Percentiles rank a stretch among this genome's conserved stretches.
These are phyloP conservation scores for Hirtodrosophila duncani DNA, from an alignment of 2,888 invertebrate species.

Conservation along the genomic window DNA sequence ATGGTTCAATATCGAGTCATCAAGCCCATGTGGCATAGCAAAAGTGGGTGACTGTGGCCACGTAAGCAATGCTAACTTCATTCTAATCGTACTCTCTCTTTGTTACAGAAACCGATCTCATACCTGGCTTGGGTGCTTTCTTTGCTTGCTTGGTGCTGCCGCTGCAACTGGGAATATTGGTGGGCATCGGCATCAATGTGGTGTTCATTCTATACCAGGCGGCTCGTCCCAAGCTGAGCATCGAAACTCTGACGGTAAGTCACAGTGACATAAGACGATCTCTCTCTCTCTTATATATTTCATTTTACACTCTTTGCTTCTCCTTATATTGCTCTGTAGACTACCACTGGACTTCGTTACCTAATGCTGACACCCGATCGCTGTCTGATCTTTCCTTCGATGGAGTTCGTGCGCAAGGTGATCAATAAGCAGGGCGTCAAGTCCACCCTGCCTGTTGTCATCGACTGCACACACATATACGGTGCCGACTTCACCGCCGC, in stretches of 20 bases:
- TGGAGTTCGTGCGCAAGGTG: conserved; percentile 91
- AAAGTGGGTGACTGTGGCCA: conserved; percentile 86
- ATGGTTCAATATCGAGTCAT: conserved; percentile 94
- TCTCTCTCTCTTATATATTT: background rate
- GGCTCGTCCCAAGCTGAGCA: conserved; percentile 89
- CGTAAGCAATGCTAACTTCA: background rate
- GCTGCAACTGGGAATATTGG: conserved; percentile 91
- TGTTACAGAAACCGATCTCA: conserved; percentile 90
- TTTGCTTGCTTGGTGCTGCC: conserved; percentile 89
- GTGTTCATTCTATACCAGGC: conserved; percentile 92
- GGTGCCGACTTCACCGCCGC: conserved; percentile 93
- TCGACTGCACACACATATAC: conserved; percentile 93
- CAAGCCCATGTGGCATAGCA: conserved; percentile 92
- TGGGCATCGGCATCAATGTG: conserved; percentile 90
- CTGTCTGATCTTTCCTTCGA: conserved; percentile 93
- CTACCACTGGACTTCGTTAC: conserved; percentile 85
- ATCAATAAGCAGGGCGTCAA: conserved; percentile 89
- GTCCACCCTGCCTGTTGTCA: conserved; percentile 86
- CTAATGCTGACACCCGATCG: conserved; percentile 91
- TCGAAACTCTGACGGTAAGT: conserved; percentile 87
- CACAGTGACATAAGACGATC: background rate
- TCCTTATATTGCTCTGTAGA: too few relatives aligned
- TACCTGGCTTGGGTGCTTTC: conserved; percentile 91
- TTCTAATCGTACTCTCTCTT: too few relatives aligned
- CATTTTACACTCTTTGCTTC: conserved; percentile 33